A percentile compares a stretch with the other conserved stretches of the same genome.
Evolutionary conservation across 2,888 invertebrate genomes (phyloP).

Genomic region (Lasioglossum calceatum): DNA sequence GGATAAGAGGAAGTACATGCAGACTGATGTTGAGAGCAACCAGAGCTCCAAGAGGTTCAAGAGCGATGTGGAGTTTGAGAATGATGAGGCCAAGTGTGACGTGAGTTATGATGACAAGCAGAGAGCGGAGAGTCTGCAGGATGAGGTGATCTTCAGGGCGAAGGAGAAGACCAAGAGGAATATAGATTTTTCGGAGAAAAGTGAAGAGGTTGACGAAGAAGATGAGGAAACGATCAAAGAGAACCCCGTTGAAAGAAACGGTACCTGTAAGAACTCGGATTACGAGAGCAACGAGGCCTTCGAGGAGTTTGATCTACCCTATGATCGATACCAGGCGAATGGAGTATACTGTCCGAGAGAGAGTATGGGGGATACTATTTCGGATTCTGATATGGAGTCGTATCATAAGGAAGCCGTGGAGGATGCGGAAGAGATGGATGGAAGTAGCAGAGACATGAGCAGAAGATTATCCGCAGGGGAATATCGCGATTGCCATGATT

Average conservation of each 20-base stretch:
- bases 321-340: conserved; percentile 44
- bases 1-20: conserved; percentile 71
- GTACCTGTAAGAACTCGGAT: background rate
- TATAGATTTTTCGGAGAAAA: conserved; percentile 60
- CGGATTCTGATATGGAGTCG: conserved; percentile 69
- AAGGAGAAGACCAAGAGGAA: conserved; percentile 67
- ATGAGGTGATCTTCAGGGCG: conserved; percentile 52
- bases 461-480: conserved; percentile 57
- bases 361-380: conserved; percentile 51
- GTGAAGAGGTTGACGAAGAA: background rate
- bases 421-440: background rate
- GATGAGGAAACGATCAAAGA: conserved; percentile 25
- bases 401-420: conserved; percentile 14
- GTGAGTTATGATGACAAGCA: conserved; percentile 49
- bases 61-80: conserved; percentile 31
- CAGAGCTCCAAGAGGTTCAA: conserved; percentile 62
- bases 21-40: conserved; percentile 43
- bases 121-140: conserved; percentile 46
- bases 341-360: conserved; percentile 48
- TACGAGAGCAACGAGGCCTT: conserved; percentile 35
- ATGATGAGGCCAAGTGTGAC: conserved; percentile 34
- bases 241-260: background rate
- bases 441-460: background rate
- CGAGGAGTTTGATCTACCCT: conserved; percentile 48
- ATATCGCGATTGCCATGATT: conserved; percentile 69